Evolutionary conservation across 2,113 vertebrate genomes (phyloP).

Genomic region (Herpailurus yagouaroundi): DNA sequence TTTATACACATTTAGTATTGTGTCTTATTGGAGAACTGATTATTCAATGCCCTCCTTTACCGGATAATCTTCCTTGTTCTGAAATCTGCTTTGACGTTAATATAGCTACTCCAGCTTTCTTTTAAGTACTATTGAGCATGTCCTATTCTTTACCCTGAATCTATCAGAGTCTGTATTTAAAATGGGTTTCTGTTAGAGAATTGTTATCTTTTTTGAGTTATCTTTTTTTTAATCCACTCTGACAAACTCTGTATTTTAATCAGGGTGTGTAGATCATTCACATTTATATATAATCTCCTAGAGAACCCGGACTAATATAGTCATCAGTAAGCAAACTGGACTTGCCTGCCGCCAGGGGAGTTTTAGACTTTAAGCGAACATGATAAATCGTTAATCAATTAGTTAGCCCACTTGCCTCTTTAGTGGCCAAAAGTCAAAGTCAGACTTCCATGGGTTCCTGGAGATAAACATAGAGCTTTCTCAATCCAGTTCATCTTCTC

Average conservation of each 20-base stretch:
- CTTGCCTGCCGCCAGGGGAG: not conserved
- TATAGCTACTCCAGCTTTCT: not conserved
- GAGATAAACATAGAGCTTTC: not conserved
- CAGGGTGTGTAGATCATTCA: not conserved
- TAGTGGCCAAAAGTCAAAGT: not conserved
- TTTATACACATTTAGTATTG: not conserved
- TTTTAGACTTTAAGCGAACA: not conserved
- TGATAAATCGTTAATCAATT: not conserved
- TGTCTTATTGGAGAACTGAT: not conserved
- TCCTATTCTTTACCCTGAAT: not conserved
- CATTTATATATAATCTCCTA: not conserved
- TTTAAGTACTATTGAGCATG: not conserved
- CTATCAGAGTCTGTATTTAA: not conserved
- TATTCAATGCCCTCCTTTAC: not conserved
- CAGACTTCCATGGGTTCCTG: not conserved
- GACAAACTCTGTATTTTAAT: not conserved
- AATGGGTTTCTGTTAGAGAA: not conserved
- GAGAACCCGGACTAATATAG: not conserved
- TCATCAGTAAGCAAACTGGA: not conserved
- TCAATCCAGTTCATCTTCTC: not conserved
- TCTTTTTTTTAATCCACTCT: not conserved
- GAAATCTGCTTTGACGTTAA: not conserved
- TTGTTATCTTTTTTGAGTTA: too few species aligned
- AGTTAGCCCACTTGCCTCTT: not conserved
- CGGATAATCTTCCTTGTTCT: not conserved